Evolutionary conservation across 2,113 vertebrate species (phyloP), one percentile per base, ranked within the genome.

Genomic region (Acanthochromis polyacanthus): DNA sequence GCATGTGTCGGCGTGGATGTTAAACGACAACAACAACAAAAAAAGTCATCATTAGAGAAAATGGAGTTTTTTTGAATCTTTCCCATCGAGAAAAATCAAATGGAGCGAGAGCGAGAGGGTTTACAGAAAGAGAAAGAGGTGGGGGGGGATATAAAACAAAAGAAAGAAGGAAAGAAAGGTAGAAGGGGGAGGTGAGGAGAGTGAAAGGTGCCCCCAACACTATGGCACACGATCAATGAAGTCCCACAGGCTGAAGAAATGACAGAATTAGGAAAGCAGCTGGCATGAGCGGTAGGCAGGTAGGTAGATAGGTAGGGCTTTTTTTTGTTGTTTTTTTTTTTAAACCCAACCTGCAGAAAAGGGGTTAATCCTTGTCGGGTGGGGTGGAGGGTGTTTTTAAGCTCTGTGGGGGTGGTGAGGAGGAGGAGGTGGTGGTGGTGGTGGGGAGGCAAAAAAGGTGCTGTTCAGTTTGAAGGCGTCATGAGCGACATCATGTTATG

Each of bases 401-500:
- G 90, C 84, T 87, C 85, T 88, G 83, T 86, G 90, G 81, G 85
- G 75, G 90, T 82, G 89, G 84, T 76, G 85, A 77, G 83, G 67
- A 80, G 68, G 85, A 72, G 79, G 83, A 75, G 85, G 79, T 66
- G 85, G 82, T 75, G 80, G 84, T 90, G 87, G 91, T 74, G 81
- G 87, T 75, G 86, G 75, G 68, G 77, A 82, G 80, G 88, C 78
- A 67, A 71, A 92, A 91, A 92, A 91, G 93, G 89, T 91, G 88
- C 91, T 90, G 93, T 93, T 90, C 88, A 83, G 93, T 92, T 93
- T 30, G 30, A 92, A 93, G 93, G 93, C 90, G 88, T 94, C 94
- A 95, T 95, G 94, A 94, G 92, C 93, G 90, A 95, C 94, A 94
- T 95, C 94, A 94, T 95, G 95, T 95, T 94, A 95, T 95, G 95